A percentile compares a stretch with the other conserved stretches of the same genome.
Evolutionary conservation across 1,140 invertebrate genomes (phyloP).

Genomic region (Drosophila prosaltans): DNA sequence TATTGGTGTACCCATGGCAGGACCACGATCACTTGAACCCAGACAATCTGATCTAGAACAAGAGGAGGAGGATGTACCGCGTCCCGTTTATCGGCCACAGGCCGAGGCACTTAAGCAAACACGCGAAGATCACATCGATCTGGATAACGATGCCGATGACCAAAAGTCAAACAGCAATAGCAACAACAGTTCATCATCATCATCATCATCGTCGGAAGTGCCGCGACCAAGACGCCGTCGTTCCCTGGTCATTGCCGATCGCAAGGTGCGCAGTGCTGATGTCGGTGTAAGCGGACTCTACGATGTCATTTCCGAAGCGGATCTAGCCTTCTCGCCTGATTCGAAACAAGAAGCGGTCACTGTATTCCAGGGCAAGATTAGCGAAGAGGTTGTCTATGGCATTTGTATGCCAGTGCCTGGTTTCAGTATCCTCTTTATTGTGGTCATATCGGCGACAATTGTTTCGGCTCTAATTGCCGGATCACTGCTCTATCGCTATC

Average conservation of each 20-base stretch:
- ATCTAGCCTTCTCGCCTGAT: constrained; percentile 94
- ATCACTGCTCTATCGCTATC: constrained; percentile 89
- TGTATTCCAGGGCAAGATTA: constrained; percentile 93
- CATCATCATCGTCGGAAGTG: constrained; percentile 1
- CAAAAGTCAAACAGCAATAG: constrained; percentile 23
- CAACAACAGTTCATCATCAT: constrained; percentile 13
- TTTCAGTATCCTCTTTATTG: constrained; percentile 93
- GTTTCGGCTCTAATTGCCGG: constrained; percentile 91
- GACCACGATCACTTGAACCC: constrained; percentile 84
- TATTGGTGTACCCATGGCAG: constrained; percentile 84
- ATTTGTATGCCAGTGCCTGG: constrained; percentile 95
- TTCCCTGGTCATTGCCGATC: constrained; percentile 88
- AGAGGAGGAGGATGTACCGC: constrained; percentile 37
- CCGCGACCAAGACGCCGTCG: constrained; percentile 84
- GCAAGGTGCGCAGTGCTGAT: constrained; percentile 90
- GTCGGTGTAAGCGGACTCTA: constrained; percentile 94
- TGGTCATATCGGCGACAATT: constrained; percentile 92
- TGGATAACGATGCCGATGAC: constrained; percentile 57
- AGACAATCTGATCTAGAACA: constrained; percentile 30
- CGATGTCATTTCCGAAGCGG: constrained; percentile 95
- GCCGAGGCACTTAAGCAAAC: constrained; percentile 63
- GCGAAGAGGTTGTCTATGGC: constrained; percentile 94
- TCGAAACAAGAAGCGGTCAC: constrained; percentile 90
- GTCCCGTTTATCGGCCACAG: constrained; percentile 73
- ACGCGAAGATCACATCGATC: constrained; percentile 75